Evolutionary conservation across 2,888 invertebrate genomes (phyloP), one percentile per base, ranked within the genome.

Genomic region (Corbicula japonica): DNA sequence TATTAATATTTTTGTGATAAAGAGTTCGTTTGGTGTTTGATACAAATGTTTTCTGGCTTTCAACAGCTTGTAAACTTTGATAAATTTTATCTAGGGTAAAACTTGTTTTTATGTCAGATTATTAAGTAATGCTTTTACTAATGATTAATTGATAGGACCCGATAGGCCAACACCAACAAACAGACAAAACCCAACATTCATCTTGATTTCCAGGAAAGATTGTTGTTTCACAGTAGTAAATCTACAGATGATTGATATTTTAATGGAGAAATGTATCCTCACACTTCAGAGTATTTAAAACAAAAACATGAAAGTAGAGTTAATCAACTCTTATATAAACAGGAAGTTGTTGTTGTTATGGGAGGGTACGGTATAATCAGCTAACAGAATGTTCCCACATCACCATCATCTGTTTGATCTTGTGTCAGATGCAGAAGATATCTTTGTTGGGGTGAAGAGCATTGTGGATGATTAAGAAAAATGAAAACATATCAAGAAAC

Each of bases 311-410:
- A 21, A 26, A 30, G 30, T 26, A 72, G 63, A 54, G 38, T 54
- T 63, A 72, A 62, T 72, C 63, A 56, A 72, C 41, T 54, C 56
- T 54, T 72, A 61, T 72, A 52, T 72, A 72, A 72, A 72, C 62
- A 72, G 32, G 23, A 63, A 26, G 41, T 35, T 66, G 66, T 66
- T 66, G 52, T 41, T 66, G 38, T 54, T 52, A 54, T 35, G 28
- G 66, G 30, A 38, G 54, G 54, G 66, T 54, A 66, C 41, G 50
- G 66, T 66, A 10, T 66, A 54, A 66, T 38, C 18, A 54, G 41
- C 38, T 23, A 66, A 66, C 66, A 38, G 12, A 30, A 12, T 66
- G 41, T 23, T 52, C n/a, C 28, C 28, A 50, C 52, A 54, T 41
- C 54, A 41, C 54, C 54, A 28, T 66, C 35, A 3, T 48, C 26